Evolutionary conservation across 2,113 vertebrate genomes (phyloP).

Genomic region (Meriones unguiculatus): DNA sequence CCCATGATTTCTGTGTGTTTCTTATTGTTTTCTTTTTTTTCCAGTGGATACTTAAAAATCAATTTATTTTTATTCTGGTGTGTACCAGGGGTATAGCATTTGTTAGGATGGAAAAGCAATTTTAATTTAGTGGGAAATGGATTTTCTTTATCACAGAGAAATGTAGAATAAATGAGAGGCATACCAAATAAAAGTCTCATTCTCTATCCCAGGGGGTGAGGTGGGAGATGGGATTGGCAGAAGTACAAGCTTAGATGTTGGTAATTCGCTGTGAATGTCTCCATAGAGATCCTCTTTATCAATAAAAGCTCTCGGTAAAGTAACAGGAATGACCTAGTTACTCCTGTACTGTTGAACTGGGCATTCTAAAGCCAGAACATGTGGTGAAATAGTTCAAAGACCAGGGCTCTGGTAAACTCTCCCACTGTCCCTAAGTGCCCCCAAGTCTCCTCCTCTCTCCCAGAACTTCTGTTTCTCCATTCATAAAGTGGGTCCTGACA

Average conservation of each 20-base stretch:
- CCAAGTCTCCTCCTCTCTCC: background rate
- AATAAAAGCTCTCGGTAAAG: constrained; percentile 58
- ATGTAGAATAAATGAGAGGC: constrained; percentile 61
- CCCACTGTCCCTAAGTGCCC: fast-evolving
- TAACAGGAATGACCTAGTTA: constrained; percentile 25
- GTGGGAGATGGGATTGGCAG: constrained; percentile 59
- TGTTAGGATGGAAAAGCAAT: constrained; percentile 74
- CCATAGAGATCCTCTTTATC: constrained; percentile 54
- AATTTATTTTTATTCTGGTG: constrained; percentile 77
- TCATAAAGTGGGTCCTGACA: background rate
- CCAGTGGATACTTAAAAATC: constrained; percentile 73
- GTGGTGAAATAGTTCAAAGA: background rate
- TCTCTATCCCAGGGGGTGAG: constrained; percentile 52
- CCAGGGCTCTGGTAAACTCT: background rate
- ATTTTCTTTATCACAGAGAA: constrained; percentile 78
- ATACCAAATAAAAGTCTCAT: constrained; percentile 63
- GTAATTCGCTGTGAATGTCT: constrained; percentile 67
- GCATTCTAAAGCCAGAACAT: background rate
- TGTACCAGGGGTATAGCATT: constrained; percentile 68
- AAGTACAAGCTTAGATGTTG: constrained; percentile 54
- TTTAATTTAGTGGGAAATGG: constrained; percentile 80
- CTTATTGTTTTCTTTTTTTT: constrained; percentile 52
- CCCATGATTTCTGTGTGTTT: constrained; percentile 49
- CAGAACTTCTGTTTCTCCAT: background rate
- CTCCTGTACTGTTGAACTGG: background rate